Percentiles rank a stretch among this genome's conserved stretches.
Conservation (phyloP, 2,113 vertebrate genomes). For the Neogale vison region DNA sequence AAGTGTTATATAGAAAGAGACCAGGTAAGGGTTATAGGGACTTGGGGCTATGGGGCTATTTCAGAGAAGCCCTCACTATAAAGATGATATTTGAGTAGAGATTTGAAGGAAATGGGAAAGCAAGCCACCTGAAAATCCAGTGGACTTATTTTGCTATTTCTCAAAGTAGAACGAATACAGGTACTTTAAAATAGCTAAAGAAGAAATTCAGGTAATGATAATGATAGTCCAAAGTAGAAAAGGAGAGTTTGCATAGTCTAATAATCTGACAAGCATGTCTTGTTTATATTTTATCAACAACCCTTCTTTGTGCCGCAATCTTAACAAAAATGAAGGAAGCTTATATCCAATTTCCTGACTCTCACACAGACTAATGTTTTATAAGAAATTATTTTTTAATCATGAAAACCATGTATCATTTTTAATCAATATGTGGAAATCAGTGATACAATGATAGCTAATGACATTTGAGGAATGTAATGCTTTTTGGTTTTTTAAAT, state of each 20-base stretch:
- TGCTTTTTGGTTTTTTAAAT: constrained; percentile 52
- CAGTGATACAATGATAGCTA: constrained; percentile 53
- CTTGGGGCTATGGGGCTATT: neutral
- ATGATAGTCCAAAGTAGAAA: neutral
- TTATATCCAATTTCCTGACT: neutral
- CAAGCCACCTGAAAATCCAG: neutral
- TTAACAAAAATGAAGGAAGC: neutral
- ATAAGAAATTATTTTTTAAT: constrained; percentile 59
- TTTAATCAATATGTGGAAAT: constrained; percentile 66
- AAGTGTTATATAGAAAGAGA: neutral
- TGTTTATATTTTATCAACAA: neutral
- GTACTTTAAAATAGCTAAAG: neutral
- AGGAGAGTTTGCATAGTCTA: neutral
- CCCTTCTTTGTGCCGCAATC: neutral
- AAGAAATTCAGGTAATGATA: neutral
- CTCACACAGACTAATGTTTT: constrained; percentile 53
- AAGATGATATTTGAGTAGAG: neutral
- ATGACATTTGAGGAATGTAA: constrained; percentile 60
- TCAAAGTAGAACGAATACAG: neutral
- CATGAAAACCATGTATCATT: constrained; percentile 36
- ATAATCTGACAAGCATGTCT: neutral
- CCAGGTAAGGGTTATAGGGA: fast-evolving
- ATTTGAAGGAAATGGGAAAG: neutral
- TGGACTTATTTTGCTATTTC: neutral
- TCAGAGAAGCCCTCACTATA: neutral